Conservation (phyloP, 1,140 invertebrate species). For the Conus ventricosus region DNA sequence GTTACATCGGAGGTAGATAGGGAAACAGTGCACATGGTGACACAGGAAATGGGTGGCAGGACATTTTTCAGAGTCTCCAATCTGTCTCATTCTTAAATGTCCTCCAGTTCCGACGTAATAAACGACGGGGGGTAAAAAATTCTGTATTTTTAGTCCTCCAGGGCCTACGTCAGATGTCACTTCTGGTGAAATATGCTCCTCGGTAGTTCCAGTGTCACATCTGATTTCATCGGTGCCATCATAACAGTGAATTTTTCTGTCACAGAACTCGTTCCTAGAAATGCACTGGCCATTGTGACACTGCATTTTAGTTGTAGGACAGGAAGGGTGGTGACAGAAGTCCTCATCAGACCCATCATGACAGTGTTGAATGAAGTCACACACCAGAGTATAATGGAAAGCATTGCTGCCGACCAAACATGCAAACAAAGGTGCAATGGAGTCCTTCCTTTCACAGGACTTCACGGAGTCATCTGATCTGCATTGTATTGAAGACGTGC, state of each 20-base stretch:
- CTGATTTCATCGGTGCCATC: neutral
- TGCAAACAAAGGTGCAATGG: neutral
- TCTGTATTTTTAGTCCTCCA: neutral
- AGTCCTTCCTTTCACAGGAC: neutral
- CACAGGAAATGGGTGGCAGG: conserved; percentile 31
- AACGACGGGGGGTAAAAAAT: neutral
- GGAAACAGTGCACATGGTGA: neutral
- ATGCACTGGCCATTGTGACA: conserved; percentile 15
- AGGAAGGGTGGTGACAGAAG: neutral
- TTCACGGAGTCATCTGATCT: neutral
- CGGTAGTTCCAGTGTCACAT: neutral
- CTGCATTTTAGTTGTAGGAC: neutral
- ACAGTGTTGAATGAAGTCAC: conserved; percentile 1
- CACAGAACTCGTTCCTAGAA: neutral
- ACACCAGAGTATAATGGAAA: neutral
- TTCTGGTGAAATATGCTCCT: neutral
- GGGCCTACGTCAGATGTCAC: neutral
- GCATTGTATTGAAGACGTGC: neutral
- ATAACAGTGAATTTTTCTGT: conserved; percentile 7
- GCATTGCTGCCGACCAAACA: neutral
- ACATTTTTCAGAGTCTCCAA: neutral
- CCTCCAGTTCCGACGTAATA: conserved; percentile 17
- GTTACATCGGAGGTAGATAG: conserved; percentile 40
- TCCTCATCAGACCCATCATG: neutral
- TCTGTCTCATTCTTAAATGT: neutral